Evolutionary conservation across 2,888 invertebrate genomes (phyloP), one percentile per base, ranked within the genome.

Genomic region (Amaurobius ferox): DNA sequence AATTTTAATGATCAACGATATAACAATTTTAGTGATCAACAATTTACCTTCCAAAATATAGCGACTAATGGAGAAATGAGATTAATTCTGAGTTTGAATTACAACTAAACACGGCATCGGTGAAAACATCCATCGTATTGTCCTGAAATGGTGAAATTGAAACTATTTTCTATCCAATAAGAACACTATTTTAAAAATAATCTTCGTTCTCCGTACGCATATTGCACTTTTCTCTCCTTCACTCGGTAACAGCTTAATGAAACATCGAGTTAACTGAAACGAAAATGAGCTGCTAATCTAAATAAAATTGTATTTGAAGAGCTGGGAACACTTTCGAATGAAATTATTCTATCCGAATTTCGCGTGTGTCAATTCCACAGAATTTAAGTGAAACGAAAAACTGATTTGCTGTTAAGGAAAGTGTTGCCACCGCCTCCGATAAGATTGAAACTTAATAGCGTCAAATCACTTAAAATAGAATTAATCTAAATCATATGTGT

Each of bases 301-400:
- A 55, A 55, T 55, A 55, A 55, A 55, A 55, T 55, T 55, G 55
- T 23, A 23, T 55, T 55, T 55, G 55, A n/a, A 23, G 55, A 55
- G 55, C 11, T 23, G 55, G 23, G 3, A 55, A 1, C 23, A 5
- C 23, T n/a, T n/a, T 55, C 23, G 23, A 55, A 23, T 16, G 23
- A 55, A 55, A 55, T 55, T 55, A 55, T 55, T 55, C 55, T 16
- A 16, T 55, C 55, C 13, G n/a, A n/a, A n/a, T n/a, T n/a, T n/a
- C n/a, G n/a, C n/a, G n/a, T n/a, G n/a, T 55, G 23, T 55, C 55
- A 55, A 23, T 55, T 55, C 23, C 23, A 5, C 6, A 55, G 23
- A 44, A 44, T 44, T 44, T 44, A 44, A 35, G n/a, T 44, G 44
- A 44, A 55, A 55, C 55, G 55, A 55, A 55, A 55, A 55, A 55